Evolutionary conservation across 2,888 invertebrate species (phyloP).

Genomic region (Mesorhabditis belari): DNA sequence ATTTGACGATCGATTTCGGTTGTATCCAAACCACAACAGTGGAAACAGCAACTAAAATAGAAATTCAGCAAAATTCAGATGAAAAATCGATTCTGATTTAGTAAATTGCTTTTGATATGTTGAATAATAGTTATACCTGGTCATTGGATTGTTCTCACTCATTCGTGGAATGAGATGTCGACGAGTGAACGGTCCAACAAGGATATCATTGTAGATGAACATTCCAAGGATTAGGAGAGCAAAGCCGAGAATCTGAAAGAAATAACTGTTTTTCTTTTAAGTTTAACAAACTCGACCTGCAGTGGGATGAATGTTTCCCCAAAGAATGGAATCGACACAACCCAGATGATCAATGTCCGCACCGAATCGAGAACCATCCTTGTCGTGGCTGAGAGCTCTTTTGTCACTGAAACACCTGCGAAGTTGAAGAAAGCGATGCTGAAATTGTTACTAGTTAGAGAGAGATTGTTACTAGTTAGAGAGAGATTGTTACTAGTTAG

Average conservation of each 20-base stretch:
- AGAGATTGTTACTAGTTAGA: too few species aligned
- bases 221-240: constrained; percentile 71
- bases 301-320: constrained; percentile 69
- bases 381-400: constrained; percentile 84
- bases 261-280: background rate
- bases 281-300: constrained; percentile 48
- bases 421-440: constrained; percentile 90
- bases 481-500: too few species aligned
- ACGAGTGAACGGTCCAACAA: constrained; percentile 49
- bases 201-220: constrained; percentile 65
- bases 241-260: constrained; percentile 65
- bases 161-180: constrained; percentile 28
- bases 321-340: constrained; percentile 67
- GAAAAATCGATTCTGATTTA: too few species aligned
- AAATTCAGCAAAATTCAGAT: constrained; percentile 4
- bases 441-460: too few species aligned
- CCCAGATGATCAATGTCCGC: constrained; percentile 85
- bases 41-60: constrained; percentile 26
- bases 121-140: background rate
- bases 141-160: background rate
- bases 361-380: constrained; percentile 81
- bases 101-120: constrained; percentile 3
- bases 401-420: constrained; percentile 82
- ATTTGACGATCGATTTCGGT: constrained; percentile 18
- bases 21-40: constrained; percentile 31